Conservation (phyloP, 2,113 vertebrate species). For the Rana temporaria region DNA sequence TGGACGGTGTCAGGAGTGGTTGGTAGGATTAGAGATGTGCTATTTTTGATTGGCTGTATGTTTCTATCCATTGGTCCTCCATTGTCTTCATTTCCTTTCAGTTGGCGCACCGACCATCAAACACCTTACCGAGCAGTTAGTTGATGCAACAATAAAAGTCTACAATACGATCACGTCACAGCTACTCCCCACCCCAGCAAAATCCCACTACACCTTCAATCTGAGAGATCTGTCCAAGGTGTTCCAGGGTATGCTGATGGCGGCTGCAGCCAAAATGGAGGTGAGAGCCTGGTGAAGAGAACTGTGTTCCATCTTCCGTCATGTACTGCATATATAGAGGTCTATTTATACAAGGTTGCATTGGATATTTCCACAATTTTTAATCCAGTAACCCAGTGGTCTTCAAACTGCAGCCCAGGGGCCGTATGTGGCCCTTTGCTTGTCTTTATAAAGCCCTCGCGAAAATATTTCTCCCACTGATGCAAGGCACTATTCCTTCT, state of each 20-base stretch:
- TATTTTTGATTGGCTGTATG: not conserved
- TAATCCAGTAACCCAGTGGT: too few relatives aligned
- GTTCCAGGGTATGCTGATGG: conserved; percentile 94
- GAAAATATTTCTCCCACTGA: too few relatives aligned
- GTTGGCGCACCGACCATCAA: conserved; percentile 71
- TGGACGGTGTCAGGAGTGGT: too few relatives aligned
- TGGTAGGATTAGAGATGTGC: too few relatives aligned
- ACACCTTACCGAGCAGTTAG: conserved; percentile 75
- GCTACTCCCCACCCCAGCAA: conserved; percentile 90
- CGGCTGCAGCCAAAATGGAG: conserved; percentile 76
- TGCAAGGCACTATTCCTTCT: too few relatives aligned
- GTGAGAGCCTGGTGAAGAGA: conserved; percentile 66
- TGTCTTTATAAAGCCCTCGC: too few relatives aligned
- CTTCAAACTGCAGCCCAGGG: too few relatives aligned
- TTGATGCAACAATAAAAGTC: conserved; percentile 79
- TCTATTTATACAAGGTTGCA: too few relatives aligned
- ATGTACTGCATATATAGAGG: too few relatives aligned
- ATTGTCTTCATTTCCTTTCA: conserved; percentile 60
- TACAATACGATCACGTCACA: conserved; percentile 85
- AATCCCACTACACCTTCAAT: conserved; percentile 94
- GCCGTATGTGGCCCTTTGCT: too few relatives aligned
- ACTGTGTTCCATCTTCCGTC: too few relatives aligned
- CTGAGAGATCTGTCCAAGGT: conserved; percentile 92
- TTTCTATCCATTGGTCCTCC: not conserved
- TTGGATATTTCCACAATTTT: too few relatives aligned